Percentiles rank a stretch among this genome's conserved stretches.
Evolutionary conservation across 2,797 vertebrate species (phyloP).

Genomic region (Sebastes jordani): DNA sequence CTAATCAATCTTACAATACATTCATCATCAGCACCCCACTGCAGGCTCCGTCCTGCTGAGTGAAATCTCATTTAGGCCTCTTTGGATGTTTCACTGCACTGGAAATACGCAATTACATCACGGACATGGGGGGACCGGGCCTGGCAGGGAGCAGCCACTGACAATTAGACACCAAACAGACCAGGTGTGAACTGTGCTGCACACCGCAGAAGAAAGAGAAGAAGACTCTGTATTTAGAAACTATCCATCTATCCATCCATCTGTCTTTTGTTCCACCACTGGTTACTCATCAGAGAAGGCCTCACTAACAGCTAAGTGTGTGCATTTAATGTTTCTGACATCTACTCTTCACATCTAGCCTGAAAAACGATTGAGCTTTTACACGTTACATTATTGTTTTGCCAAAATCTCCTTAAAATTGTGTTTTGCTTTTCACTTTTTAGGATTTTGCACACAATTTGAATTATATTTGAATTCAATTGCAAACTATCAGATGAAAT

Average conservation of each 20-base stretch:
- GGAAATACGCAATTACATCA: slow-evolving; percentile 78
- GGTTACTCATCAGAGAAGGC: background rate
- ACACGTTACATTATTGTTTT: background rate
- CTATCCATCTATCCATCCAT: background rate
- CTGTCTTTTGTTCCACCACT: background rate
- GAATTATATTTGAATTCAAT: background rate
- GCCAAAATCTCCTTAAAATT: slow-evolving; percentile 3
- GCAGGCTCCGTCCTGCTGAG: slow-evolving; percentile 72
- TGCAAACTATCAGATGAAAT: background rate
- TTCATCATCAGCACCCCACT: slow-evolving; percentile 78
- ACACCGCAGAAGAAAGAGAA: slow-evolving; percentile 6
- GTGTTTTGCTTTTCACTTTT: background rate
- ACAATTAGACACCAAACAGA: slow-evolving; percentile 75
- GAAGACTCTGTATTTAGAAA: background rate
- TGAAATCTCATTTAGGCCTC: slow-evolving; percentile 80
- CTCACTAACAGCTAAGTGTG: too few relatives aligned
- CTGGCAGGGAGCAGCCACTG: slow-evolving; percentile 65
- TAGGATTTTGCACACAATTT: background rate
- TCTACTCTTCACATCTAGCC: background rate
- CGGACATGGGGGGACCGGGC: slow-evolving; percentile 65
- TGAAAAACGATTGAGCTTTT: background rate
- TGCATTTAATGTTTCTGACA: too few relatives aligned
- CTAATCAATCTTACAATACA: slow-evolving; percentile 90
- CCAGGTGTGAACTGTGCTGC: slow-evolving; percentile 68
- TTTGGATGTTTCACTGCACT: slow-evolving; percentile 70